Evolutionary conservation across 2,113 vertebrate genomes (phyloP), one percentile per base, ranked within the genome.

Genomic region (Odocoileus hemionus): DNA sequence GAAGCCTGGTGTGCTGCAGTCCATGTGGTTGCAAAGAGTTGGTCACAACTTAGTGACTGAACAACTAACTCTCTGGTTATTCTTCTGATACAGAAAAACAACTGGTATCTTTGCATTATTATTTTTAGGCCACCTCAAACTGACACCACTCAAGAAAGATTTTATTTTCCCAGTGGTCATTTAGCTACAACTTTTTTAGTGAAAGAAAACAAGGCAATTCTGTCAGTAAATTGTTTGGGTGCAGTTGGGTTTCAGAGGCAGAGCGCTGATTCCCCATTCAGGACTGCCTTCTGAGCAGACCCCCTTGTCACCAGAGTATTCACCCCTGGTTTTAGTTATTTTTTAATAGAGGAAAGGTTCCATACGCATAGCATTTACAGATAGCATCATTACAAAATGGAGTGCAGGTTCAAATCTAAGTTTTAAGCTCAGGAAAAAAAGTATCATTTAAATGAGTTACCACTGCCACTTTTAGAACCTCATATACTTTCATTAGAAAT

Each of bases 391-490:
- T 36, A 92, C 28, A 79, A 90, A 96, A 96, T 61, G 39, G 90
- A 94, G 47, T 12, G 1, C 45, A 83, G 60, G 74, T 96, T 96
- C 92, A 94, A 95, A 96, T 82, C 85, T 93, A 70, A 95, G 36
- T 95, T 91, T 96, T 64, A 93, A 89, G 84, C 60, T 96, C 64
- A 96, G 88, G 57, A 92, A 92, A 96, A 91, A 33, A 89, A 54
- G 21, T 70, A 91, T 92, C 58, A 97, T 86, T 96, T 92, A 91
- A 96, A 70, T 90, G 90, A 98, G 67, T 96, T 91, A 95, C 36
- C 79, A 74, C 47, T 79, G 91, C 54, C 50, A 93, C 70, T 95
- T 96, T 96, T 58, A 91, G 96, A 93, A 43, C 8, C 45, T 61
- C 36, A 82, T 58, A 89, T 11, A 94, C n/a, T 84, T 95, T 33